Conservation (phyloP, 2,113 vertebrate genomes). For the Corvus hawaiiensis region DNA sequence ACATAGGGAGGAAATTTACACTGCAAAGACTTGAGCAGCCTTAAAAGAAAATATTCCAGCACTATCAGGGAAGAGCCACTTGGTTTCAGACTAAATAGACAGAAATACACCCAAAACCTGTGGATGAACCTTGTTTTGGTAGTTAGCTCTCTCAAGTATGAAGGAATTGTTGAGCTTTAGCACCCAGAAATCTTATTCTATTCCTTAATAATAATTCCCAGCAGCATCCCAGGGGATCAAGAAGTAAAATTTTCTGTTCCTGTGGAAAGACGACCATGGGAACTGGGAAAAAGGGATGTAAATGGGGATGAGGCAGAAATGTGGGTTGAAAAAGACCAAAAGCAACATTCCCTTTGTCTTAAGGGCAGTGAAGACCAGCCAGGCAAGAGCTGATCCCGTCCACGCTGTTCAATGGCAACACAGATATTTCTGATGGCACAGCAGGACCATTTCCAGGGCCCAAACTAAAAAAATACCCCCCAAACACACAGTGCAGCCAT, state of each 20-base stretch:
- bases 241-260: neutral
- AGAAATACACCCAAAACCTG: neutral
- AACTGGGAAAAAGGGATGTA: neutral
- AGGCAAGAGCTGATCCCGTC: neutral
- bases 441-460: neutral
- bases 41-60: neutral
- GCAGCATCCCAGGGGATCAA: neutral
- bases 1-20: neutral
- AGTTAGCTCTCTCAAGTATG: neutral
- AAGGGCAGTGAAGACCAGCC: neutral
- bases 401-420: fast-evolving
- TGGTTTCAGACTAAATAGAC: neutral
- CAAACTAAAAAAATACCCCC: fast-evolving
- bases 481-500: neutral
- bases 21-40: neutral
- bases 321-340: neutral
- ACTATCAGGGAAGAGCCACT: neutral
- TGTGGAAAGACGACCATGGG: neutral
- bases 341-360: neutral
- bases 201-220: neutral
- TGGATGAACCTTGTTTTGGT: neutral
- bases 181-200: neutral
- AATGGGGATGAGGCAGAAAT: neutral
- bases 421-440: neutral
- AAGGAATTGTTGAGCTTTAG: neutral